Conservation (phyloP, 2,797 vertebrate genomes). For the Oreochromis mossambicus region DNA sequence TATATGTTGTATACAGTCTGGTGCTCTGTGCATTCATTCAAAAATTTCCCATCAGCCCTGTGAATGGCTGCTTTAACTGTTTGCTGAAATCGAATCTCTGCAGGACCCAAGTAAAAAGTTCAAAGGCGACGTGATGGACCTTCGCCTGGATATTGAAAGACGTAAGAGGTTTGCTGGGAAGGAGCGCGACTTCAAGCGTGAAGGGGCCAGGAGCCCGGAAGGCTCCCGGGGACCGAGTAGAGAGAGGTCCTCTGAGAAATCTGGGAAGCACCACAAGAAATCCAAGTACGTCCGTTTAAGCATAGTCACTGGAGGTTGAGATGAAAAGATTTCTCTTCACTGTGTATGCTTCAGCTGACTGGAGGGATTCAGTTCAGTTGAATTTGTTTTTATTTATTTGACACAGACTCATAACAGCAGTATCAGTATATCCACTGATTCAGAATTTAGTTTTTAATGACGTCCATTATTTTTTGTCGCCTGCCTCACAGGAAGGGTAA, state of each 20-base stretch:
- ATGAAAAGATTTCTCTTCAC: background rate
- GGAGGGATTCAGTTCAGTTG: background rate
- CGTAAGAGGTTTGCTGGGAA: constrained; percentile 91
- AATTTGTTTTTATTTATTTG: background rate
- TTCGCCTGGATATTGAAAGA: constrained; percentile 95
- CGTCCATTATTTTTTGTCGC: fast-evolving
- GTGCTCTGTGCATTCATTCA: background rate
- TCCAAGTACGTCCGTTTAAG: constrained; percentile 78
- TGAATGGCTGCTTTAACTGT: background rate
- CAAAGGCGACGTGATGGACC: constrained; percentile 94
- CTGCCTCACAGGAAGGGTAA: constrained; percentile 86
- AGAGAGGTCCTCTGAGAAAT: constrained; percentile 91
- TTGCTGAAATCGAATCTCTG: constrained; percentile 22
- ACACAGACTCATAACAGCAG: background rate
- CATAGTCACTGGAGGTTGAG: fast-evolving
- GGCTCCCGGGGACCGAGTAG: constrained; percentile 91
- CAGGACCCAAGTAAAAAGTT: constrained; percentile 90
- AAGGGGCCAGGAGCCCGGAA: constrained; percentile 88
- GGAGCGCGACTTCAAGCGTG: constrained; percentile 87
- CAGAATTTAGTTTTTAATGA: background rate
- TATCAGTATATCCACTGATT: background rate
- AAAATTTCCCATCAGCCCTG: background rate
- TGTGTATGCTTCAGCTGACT: background rate
- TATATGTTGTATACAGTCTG: background rate
- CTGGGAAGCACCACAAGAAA: constrained; percentile 93